A percentile compares a stretch with the other conserved stretches of the same genome.
Evolutionary conservation across 2,888 invertebrate species (phyloP).

Genomic region (Chydorus sphaericus): DNA sequence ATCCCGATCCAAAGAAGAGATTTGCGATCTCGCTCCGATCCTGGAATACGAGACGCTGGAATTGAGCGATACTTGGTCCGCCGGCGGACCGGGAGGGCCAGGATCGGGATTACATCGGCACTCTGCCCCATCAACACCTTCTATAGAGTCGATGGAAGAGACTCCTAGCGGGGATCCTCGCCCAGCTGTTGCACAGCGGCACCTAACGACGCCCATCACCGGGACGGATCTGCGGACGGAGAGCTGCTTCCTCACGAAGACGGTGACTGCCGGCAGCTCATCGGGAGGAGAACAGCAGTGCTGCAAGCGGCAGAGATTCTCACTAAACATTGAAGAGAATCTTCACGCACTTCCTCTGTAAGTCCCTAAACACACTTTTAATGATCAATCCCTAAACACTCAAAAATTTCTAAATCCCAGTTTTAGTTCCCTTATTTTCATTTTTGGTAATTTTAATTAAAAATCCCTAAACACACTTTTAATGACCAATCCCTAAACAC

Average conservation of each 20-base stretch:
- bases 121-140: conserved; percentile 28
- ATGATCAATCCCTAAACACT: neutral
- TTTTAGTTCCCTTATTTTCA: neutral
- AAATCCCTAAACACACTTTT: conserved; percentile 23
- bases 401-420: too few relatives aligned
- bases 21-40: conserved; percentile 77
- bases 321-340: conserved; percentile 27
- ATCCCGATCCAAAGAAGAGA: conserved; percentile 30
- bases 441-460: neutral
- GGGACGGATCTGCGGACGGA: conserved; percentile 10
- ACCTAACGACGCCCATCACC: conserved; percentile 14
- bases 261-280: conserved; percentile 9
- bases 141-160: conserved; percentile 7
- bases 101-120: conserved; percentile 34
- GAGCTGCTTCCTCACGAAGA: too few relatives aligned
- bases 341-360: conserved; percentile 38
- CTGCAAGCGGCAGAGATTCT: conserved; percentile 10
- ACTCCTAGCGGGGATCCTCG: neutral
- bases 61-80: conserved; percentile 33
- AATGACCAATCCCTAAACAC: neutral
- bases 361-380: conserved; percentile 23
- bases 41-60: conserved; percentile 84
- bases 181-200: neutral
- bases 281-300: neutral
- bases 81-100: too few relatives aligned